A percentile compares a stretch with the other conserved stretches of the same genome.
Conservation (phyloP, 2,888 invertebrate genomes). For the Dimorphilus gyrociliatus region DNA sequence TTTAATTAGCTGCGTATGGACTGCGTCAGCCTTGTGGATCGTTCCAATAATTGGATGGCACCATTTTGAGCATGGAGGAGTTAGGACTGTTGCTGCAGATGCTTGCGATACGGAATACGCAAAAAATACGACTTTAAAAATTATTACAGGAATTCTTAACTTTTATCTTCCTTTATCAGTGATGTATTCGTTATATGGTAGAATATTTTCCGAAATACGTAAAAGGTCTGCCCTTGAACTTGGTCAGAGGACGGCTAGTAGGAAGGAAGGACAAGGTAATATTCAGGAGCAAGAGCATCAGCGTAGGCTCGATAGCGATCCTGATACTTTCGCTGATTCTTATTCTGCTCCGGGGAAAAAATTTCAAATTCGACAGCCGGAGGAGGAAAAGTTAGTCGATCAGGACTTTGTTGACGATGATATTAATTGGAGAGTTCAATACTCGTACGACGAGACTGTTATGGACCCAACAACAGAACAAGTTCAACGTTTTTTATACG, state of each 20-base stretch:
- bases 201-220: constrained; percentile 40
- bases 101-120: constrained; percentile 43
- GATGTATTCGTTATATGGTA: constrained; percentile 40
- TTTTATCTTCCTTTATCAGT: constrained; percentile 41
- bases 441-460: constrained; percentile 30
- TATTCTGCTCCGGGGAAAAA: no score
- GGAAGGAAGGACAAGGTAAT: constrained; percentile 4
- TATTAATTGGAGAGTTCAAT: constrained; percentile 26
- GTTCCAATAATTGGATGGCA: constrained; percentile 42
- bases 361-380: no score
- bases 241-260: constrained; percentile 21
- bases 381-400: no score
- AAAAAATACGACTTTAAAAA: constrained; percentile 38
- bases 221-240: constrained; percentile 36
- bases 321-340: no score
- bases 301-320: no score
- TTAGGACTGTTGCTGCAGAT: constrained; percentile 21
- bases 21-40: constrained; percentile 39
- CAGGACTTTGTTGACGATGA: no score
- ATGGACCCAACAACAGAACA: constrained; percentile 27
- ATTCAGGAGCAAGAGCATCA: no score
- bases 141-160: constrained; percentile 40
- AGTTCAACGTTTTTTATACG: constrained; percentile 23
- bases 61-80: constrained; percentile 28
- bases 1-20: constrained; percentile 41